These are phyloP conservation scores for Hirundo rustica DNA, from an alignment of 2,797 vertebrate genomes.

Conservation along the genomic window DNA sequence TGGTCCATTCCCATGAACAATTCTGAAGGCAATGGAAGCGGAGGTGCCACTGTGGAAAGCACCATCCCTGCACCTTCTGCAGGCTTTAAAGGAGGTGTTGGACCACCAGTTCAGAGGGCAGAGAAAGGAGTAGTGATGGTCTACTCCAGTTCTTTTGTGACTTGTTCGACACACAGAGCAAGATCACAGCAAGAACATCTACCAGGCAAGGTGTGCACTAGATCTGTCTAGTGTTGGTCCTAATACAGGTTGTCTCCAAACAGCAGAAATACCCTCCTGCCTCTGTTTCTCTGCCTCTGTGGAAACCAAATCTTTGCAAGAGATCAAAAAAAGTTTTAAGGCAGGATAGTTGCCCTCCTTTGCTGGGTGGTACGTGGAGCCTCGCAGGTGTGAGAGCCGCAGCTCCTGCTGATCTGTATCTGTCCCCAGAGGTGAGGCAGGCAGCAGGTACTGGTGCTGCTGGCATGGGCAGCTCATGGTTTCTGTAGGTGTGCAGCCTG, in stretches of 20 bases:
- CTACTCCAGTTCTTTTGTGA: neutral
- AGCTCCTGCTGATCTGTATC: neutral
- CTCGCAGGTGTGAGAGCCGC: neutral
- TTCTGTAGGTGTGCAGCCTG: neutral
- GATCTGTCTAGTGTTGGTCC: neutral
- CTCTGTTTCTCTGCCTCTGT: neutral
- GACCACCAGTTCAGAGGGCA: neutral
- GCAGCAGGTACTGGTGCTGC: rapidly evolving
- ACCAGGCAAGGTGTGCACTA: neutral
- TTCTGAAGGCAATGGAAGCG: neutral
- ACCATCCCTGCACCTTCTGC: neutral
- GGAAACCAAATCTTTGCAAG: neutral
- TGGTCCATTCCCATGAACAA: rapidly evolving
- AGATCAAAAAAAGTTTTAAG: neutral
- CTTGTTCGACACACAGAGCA: neutral
- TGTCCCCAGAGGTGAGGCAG: neutral
- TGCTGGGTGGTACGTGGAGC: rapidly evolving
- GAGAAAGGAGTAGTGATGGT: neutral
- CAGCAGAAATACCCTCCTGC: neutral
- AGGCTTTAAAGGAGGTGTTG: neutral
- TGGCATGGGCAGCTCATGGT: neutral
- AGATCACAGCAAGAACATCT: neutral
- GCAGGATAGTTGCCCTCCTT: rapidly evolving
- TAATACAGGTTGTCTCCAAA: neutral
- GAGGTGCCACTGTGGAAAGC: neutral